Base-by-base conservation (phyloP, 2,888 invertebrate genomes). In the Gortyna flavago region DNA sequence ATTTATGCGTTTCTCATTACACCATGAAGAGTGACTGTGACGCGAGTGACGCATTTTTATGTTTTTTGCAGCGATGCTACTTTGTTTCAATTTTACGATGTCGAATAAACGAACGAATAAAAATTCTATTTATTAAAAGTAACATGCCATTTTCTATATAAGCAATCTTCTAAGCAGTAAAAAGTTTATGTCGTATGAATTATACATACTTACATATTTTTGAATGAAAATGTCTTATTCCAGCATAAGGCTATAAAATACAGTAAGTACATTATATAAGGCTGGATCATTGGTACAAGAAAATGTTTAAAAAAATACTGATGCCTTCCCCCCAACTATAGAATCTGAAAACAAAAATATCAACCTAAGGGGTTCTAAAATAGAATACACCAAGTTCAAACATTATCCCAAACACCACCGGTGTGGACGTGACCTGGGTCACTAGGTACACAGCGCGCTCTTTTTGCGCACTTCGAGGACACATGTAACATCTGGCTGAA, bases 361-460 rank as follows among this genome's bases (percentile, higher is more conserved):
- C 54, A 74, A 62, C 77, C 57, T 75, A 41, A 48, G 70, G 70
- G 35, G 69, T 61, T 65, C 71, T 84, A 41, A 75, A 85, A 79
- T 77, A 70, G 70, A 80, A 83, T 77, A 82, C 54, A 73, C 69
- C 70, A 64, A 79, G 79, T 81, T 74, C 78, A 70, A 79, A 84
- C 76, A 77, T 81, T 82, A 84, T 87, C 67, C 80, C 79, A 83
- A 82, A 80, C 81, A 83, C 77, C 81, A 83, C 77, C 72, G 80
- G 66, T 62, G 48, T 64, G 76, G 72, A 88, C 88, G 89, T 88
- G 87, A 88, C 87, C 82, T 79, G 86, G 83, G 77, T 81, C 83
- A 81, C 76, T 80, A 81, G 81, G 80, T 75, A 84, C 76, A 74
- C 69, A 80, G 70, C 69, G 62, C 80, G 62, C 61, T 57, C 41